phyloP scores from a whole-genome alignment of 2,888 invertebrate genomes.

The Acleris emargana region DNA sequence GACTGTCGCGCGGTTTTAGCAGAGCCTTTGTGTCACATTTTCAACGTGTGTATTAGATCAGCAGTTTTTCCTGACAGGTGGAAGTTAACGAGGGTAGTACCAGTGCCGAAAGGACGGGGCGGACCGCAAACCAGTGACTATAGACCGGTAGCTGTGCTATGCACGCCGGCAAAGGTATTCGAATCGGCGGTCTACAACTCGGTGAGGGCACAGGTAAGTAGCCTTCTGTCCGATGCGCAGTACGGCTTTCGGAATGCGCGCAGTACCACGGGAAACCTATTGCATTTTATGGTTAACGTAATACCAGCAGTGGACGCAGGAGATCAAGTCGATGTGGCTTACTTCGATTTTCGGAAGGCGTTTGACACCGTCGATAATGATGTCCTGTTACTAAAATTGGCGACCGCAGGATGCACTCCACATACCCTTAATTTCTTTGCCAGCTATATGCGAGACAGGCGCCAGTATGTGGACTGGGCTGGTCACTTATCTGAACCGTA shows the following conservation, averaged over 20 bases:
- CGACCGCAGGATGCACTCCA: constrained; percentile 30
- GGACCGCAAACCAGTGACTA: constrained; percentile 8
- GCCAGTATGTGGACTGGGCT: too few relatives aligned
- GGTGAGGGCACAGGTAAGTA: constrained; percentile 4
- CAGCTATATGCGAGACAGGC: constrained; percentile 18
- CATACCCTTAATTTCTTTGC: constrained; percentile 17
- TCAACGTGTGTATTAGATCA: constrained; percentile 7
- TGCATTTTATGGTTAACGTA: constrained; percentile 16
- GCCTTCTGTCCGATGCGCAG: constrained; percentile 17
- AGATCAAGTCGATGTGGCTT: constrained; percentile 31
- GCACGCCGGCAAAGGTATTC: constrained; percentile 14
- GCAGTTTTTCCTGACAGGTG: constrained; percentile 7
- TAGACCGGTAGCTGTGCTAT: constrained; percentile 16
- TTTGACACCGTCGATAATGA: constrained; percentile 36
- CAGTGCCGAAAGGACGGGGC: constrained; percentile 8
- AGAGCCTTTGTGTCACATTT: constrained; percentile 17
- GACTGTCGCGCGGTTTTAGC: constrained; percentile 15
- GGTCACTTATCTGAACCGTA: too few relatives aligned
- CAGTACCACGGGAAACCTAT: constrained; percentile 25
- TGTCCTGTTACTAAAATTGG: constrained; percentile 28
- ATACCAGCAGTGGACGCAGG: constrained; percentile 20
- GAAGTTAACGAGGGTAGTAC: constrained; percentile 21
- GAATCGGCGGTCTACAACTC: constrained; percentile 7
- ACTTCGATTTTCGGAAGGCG: constrained; percentile 37
- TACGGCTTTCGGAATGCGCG: constrained; percentile 28